Conservation (phyloP, 2,888 invertebrate species). For the Eretmocerus hayati region DNA sequence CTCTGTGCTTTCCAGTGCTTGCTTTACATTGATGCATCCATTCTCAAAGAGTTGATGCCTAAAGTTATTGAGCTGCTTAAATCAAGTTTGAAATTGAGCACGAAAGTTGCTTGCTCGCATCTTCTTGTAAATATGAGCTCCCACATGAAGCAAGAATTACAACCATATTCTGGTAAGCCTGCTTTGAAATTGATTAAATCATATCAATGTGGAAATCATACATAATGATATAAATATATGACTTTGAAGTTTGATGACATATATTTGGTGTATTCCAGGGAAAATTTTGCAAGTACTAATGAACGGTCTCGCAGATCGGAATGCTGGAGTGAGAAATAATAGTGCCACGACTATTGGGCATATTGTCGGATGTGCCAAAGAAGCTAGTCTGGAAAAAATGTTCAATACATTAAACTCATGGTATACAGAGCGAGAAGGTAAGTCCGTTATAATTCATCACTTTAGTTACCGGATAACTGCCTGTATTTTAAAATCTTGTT, state of each 20-base stretch:
- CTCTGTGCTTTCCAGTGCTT: slow-evolving; percentile 49
- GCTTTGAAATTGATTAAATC: neutral
- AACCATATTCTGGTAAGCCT: slow-evolving; percentile 52
- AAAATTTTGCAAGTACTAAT: slow-evolving; percentile 61
- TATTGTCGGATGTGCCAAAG: slow-evolving; percentile 75
- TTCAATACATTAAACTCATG: slow-evolving; percentile 57
- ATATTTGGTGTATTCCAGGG: slow-evolving; percentile 37
- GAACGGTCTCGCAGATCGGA: slow-evolving; percentile 76
- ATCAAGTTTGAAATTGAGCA: slow-evolving; percentile 72
- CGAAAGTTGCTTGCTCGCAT: slow-evolving; percentile 74
- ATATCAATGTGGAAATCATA: slow-evolving; percentile 5
- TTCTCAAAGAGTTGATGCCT: slow-evolving; percentile 73
- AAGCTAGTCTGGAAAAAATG: slow-evolving; percentile 60
- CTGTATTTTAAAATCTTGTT: slow-evolving; percentile 22
- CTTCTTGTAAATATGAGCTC: slow-evolving; percentile 62
- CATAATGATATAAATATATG: neutral
- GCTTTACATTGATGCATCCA: slow-evolving; percentile 67
- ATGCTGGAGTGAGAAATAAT: slow-evolving; percentile 74
- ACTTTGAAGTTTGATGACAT: neutral
- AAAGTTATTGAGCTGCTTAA: slow-evolving; percentile 75
- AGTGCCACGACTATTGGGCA: slow-evolving; percentile 81
- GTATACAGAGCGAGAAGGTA: slow-evolving; percentile 64
- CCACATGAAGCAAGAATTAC: slow-evolving; percentile 50
- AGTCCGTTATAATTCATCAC: neutral
- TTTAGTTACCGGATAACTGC: neutral